Base-by-base conservation (phyloP, 2,888 invertebrate genomes). In the Andrena hattorfiana region DNA sequence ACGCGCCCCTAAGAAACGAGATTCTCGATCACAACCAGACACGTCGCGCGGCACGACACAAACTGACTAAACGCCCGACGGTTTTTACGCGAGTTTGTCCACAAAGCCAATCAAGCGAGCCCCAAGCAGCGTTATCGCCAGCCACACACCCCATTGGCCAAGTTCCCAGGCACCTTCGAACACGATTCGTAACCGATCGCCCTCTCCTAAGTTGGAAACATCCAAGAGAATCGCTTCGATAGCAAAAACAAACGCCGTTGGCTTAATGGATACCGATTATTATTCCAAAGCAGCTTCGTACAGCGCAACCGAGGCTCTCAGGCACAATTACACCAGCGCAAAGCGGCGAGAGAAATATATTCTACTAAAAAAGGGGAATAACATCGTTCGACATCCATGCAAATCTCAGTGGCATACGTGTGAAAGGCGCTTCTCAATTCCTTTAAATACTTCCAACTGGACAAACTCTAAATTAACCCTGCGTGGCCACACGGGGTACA, bases 81-180 rank as follows among this genome's bases (percentile, higher is more conserved):
- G 72, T 72, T 84, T 73, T 80, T 79, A 42, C 59, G 23, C 59
- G n/a, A 56, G 63, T 78, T 74, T 75, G 30, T 4, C 69, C 16
- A n/a, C 66, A 66, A 26, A 80, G 42, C 82, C 85, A 85, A 87
- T 85, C 80, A 68, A 83, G 63, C 26, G 30, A 59, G 70, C 71
- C 75, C 70, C 62, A 56, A 13, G 54, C 63, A 54, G 66, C 67
- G 78, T 81, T 76, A 64, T 75, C 70, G 72, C 67, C 71, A 75
- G 68, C 60, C 51, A 48, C 35, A 70, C 26, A 35, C 23, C 64
- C 20, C 56, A 87, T 85, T 86, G 83, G 86, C 59, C 63, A 69
- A 64, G 30, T 70, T 78, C 82, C 16, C 26, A 10, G 2, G 23
- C 30, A 71, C 35, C 23, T 72, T 84, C 49, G 56, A 82, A 82